Evolutionary conservation across 2,113 vertebrate genomes (phyloP).

Genomic region (Heterochromis multidens): DNA sequence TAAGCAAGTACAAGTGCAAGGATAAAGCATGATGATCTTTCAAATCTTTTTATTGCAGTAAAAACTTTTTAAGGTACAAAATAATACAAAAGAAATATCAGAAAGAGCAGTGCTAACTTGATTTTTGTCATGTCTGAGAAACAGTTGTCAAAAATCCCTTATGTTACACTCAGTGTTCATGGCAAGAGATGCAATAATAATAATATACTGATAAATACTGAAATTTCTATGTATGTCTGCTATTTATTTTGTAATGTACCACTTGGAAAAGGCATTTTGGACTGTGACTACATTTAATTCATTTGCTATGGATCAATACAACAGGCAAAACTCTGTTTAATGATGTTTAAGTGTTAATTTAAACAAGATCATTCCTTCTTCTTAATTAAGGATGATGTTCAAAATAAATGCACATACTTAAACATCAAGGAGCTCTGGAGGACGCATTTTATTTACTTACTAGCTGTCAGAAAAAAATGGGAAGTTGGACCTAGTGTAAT

Average conservation of each 20-base stretch:
- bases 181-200: background rate
- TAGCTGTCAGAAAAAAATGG: accelerated
- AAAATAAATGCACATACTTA: background rate
- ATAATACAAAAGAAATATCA: conserved; percentile 18
- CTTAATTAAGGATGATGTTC: background rate
- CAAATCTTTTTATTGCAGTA: conserved; percentile 35
- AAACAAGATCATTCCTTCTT: background rate
- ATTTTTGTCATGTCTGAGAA: background rate
- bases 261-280: background rate
- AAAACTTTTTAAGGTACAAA: background rate
- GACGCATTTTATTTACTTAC: background rate
- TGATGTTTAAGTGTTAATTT: background rate
- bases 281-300: background rate
- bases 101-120: background rate
- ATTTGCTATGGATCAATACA: background rate
- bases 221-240: background rate
- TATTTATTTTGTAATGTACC: background rate
- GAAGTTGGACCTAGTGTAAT: background rate
- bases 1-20: background rate
- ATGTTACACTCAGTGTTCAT: background rate
- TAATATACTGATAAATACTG: background rate
- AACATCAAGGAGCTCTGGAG: background rate
- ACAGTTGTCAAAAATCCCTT: background rate
- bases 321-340: background rate
- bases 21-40: background rate